These are phyloP conservation scores for Stegostoma tigrinum DNA, from an alignment of 2,113 vertebrate species.

Conservation along the genomic window DNA sequence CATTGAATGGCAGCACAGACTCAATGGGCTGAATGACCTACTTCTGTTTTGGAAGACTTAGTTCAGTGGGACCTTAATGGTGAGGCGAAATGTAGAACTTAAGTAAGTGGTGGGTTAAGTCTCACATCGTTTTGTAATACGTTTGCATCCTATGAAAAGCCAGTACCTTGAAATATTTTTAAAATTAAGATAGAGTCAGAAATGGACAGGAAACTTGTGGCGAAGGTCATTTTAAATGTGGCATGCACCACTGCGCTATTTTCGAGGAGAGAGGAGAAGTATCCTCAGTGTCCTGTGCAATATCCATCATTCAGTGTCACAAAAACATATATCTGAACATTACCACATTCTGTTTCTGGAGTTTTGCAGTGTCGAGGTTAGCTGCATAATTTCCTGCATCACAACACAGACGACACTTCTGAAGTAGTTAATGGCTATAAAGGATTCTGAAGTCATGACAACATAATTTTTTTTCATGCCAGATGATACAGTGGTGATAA, in stretches of 20 bases:
- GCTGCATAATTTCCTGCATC: not conserved
- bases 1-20: too few relatives aligned
- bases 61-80: not conserved
- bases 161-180: not conserved
- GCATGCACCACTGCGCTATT: not conserved
- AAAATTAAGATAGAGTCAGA: not conserved
- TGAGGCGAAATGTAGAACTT: not conserved
- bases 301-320: not conserved
- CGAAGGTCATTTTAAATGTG: not conserved
- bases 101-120: not conserved
- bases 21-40: too few relatives aligned
- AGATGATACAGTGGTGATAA: not conserved
- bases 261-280: not conserved
- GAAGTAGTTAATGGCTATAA: not conserved
- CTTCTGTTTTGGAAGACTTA: not conserved
- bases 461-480: not conserved
- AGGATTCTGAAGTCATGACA: not conserved
- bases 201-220: too few relatives aligned
- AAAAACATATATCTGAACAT: not conserved
- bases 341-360: not conserved
- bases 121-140: not conserved
- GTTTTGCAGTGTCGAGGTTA: not conserved
- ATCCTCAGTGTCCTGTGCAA: not conserved
- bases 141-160: not conserved
- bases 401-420: not conserved